phyloP scores from a whole-genome alignment of 2,113 vertebrate genomes.

The Bagarius yarrelli region DNA sequence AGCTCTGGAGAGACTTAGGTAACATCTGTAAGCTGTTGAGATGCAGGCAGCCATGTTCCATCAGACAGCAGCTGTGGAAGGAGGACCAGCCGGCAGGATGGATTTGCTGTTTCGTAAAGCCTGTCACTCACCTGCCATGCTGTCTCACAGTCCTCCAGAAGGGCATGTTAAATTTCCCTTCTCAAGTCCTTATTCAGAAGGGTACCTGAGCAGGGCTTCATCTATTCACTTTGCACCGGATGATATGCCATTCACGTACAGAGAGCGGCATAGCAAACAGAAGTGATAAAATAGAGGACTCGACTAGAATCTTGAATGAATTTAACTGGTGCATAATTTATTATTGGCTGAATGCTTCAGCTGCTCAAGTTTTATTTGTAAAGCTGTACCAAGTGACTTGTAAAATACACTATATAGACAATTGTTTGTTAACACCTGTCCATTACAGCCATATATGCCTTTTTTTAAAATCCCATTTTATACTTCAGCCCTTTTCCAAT shows the following conservation, averaged over 20 bases:
- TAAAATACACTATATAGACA: neutral
- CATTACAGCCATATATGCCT: neutral
- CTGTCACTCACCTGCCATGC: constrained; percentile 49
- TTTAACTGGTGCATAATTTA: constrained; percentile 32
- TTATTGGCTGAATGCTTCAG: constrained; percentile 1
- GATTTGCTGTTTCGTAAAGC: constrained; percentile 38
- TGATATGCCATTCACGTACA: constrained; percentile 36
- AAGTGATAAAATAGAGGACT: constrained; percentile 20
- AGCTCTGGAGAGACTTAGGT: constrained; percentile 18
- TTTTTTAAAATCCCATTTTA: neutral
- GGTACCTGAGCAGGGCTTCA: neutral
- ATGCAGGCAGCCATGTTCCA: constrained; percentile 8
- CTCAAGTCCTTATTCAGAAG: constrained; percentile 25
- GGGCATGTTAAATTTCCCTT: constrained; percentile 36
- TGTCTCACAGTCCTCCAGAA: constrained; percentile 36
- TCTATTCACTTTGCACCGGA: constrained; percentile 9
- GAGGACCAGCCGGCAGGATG: constrained; percentile 18
- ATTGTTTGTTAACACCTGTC: neutral
- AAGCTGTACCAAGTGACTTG: neutral
- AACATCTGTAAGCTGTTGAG: constrained; percentile 37
- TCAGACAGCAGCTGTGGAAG: constrained; percentile 22
- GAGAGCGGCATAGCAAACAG: constrained; percentile 20
- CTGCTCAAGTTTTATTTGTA: constrained; percentile 5
- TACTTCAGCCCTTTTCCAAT: neutral
- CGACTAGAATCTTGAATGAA: constrained; percentile 33